Base-by-base conservation (phyloP, 2,797 vertebrate genomes). In the Girardinus metallicus region DNA sequence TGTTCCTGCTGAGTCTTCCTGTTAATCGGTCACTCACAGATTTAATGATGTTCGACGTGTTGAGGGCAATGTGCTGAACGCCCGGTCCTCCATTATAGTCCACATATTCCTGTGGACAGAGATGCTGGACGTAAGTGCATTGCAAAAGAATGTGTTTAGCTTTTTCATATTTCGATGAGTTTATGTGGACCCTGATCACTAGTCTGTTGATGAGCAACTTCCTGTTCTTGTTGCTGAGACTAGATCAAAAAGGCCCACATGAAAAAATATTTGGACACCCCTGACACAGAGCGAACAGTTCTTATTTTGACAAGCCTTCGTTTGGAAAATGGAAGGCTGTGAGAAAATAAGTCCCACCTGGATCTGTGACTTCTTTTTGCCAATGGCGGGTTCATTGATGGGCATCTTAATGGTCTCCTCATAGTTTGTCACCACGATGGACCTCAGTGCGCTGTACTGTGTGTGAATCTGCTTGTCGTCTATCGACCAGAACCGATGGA, bases 331-430 rank as follows among this genome's bases (percentile, higher is more conserved):
- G 5, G 18, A 26, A 64, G 16, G 49, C 16, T 10, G 6, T 72
- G 29, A 73, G 9, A 34, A 55, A 31, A 12, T 4, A 12, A 62
- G 21, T 73, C 85, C n/a, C 79, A 97, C 96, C 96, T 97, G 96
- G 84, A 97, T 97, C 75, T 97, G 96, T 31, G 96, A 97, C 84
- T 91, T 96, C 87, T 93, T 96, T 75, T 95, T 94, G 57, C 96
- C 96, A 0, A 10, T 16, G 0, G 96, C 96, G 5, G 96, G 96
- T 75, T 97, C 96, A n/a, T 97, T 97, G 80, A 97, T 97, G 79
- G 96, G 96, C 96, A 97, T 97, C 91, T 97, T 97, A 77, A 97
- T 96, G 75, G 96, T 97, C 85, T 97, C 96, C 53, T 97, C 96
- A 44, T 96, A 96, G 93, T 97, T 97, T 13, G 96, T 94, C 66